A percentile compares a stretch with the other conserved stretches of the same genome.
These are phyloP conservation scores for Drosophila imparisetae DNA, from an alignment of 2,888 invertebrate species.

Conservation along the genomic window DNA sequence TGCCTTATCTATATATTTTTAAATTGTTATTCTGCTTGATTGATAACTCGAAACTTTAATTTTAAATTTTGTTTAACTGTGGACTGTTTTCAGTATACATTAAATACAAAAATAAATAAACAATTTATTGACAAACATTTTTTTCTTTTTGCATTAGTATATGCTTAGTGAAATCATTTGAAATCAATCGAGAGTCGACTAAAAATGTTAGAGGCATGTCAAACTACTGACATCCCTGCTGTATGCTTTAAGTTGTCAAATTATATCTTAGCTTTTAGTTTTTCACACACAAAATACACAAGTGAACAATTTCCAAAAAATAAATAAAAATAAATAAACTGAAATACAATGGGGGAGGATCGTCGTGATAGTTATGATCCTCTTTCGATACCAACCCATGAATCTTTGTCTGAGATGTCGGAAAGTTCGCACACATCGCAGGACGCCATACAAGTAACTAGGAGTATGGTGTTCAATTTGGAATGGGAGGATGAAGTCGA, in stretches of 20 bases:
- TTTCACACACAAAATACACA: not conserved
- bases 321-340: not conserved
- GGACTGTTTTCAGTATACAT: not conserved
- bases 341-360: constrained; percentile 4
- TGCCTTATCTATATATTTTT: not conserved
- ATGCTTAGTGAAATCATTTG: not conserved
- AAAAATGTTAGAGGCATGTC: not conserved
- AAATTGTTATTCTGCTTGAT: not conserved
- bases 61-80: not conserved
- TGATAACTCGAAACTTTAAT: not conserved
- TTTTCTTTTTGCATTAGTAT: not conserved
- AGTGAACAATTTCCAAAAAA: not conserved
- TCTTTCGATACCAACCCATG: constrained; percentile 35
- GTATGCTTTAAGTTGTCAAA: constrained; percentile 5
- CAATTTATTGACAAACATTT: not conserved
- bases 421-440: not conserved
- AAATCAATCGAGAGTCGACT: not conserved
- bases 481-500: not conserved
- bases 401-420: not conserved
- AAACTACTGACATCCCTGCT: not conserved
- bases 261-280: not conserved
- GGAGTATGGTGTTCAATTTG: constrained; percentile 31
- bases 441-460: constrained; percentile 9
- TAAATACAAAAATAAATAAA: not conserved
- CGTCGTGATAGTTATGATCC: constrained; percentile 27